Conservation (phyloP, 2,797 vertebrate species). For the Sebastes trivittatus region DNA sequence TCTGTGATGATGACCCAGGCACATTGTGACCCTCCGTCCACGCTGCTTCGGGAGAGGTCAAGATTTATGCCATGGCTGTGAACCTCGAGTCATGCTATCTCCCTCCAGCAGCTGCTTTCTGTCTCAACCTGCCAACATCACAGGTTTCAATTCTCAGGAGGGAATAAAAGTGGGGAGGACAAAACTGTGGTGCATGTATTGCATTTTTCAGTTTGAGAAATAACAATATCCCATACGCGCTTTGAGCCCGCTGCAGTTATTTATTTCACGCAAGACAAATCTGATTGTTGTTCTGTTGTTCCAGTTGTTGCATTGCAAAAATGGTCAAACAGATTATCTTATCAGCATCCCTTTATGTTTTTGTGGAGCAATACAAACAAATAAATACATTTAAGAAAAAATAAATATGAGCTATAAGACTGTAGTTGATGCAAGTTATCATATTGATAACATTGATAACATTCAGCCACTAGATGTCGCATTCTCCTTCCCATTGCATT, state of each 20-base stretch:
- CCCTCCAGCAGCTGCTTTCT: conserved; percentile 65
- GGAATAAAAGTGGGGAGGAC: conserved; percentile 26
- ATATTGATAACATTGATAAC: too few relatives aligned
- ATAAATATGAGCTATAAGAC: too few relatives aligned
- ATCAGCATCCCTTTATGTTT: neutral
- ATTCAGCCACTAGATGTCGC: too few relatives aligned
- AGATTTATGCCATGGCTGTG: conserved; percentile 46
- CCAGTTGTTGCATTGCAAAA: neutral
- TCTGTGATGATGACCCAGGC: conserved; percentile 68
- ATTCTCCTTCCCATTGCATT: too few relatives aligned
- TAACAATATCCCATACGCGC: neutral
- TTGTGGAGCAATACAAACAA: neutral
- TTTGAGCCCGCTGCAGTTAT: neutral
- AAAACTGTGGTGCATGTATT: conserved; percentile 24
- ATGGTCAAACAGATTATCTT: neutral
- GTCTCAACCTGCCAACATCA: conserved; percentile 56
- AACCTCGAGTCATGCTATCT: conserved; percentile 54
- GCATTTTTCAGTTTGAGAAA: conserved; percentile 15
- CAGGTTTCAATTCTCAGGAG: conserved; percentile 44
- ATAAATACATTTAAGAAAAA: neutral
- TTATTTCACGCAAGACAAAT: neutral
- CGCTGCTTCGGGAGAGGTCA: conserved; percentile 44
- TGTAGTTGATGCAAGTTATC: neutral
- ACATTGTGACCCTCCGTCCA: conserved; percentile 40
- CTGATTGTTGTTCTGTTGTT: neutral